Evolutionary conservation across 2,113 vertebrate species (phyloP), one percentile per base, ranked within the genome.

Genomic region (Scortum barcoo): DNA sequence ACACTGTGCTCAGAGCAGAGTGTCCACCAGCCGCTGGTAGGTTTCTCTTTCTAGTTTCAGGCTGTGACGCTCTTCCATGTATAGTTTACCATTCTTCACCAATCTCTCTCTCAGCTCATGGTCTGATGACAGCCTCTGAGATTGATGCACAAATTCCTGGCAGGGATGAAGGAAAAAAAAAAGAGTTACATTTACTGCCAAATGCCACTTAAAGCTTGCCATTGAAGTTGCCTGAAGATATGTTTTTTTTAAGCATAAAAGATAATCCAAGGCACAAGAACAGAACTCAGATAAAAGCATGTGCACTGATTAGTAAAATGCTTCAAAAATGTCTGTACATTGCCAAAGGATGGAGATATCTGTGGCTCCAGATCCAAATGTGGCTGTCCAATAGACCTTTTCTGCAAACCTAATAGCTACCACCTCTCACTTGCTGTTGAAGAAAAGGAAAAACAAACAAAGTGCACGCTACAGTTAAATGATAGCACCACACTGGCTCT

Each of bases 141-240:
- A 96, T 81, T 97, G 92, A 60, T 78, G 86, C 62, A 99, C 92
- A 89, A 99, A 99, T 83, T 98, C 98, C 98, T 99, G 88, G 53
- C 61, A 79, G 74, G 76, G 78, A 89, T 22, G 54, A 86, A 75
- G 70, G 48, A 73, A 76, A 85, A 87, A 89, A 26, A 1, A 61
- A 26, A 1, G 58, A 36, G 75, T 72, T 76, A 86, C 54, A 70
- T 84, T 87, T 65, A 69, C 73, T 88, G 83, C 90, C 88, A 90
- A 81, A 86, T 76, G 76, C 75, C 79, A 88, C 66, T 85, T 86
- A 58, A 88, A 83, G 73, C 79, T 79, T 66, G 26, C 76, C 78
- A 83, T 48, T 83, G 76, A 87, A 74, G 88, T 69, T 80, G 86
- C 86, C 79, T 77, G 48, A 70, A 91, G 87, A 83, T 85, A 76